Conservation (phyloP, 2,113 vertebrate genomes). For the Oceanites oceanicus region DNA sequence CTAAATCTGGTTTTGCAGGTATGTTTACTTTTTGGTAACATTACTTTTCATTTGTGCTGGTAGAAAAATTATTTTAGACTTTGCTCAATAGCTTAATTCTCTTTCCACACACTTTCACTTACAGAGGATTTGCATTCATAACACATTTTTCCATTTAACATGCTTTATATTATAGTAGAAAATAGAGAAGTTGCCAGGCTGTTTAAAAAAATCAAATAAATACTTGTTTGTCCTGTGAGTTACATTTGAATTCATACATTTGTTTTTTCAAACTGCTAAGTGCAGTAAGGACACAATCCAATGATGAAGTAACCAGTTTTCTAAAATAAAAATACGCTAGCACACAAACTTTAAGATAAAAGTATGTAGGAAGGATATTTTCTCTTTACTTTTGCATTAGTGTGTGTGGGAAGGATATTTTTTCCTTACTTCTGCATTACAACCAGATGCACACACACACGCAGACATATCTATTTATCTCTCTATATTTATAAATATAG, state of each 20-base stretch:
- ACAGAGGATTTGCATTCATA: not conserved
- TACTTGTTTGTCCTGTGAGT: slow-evolving; percentile 13
- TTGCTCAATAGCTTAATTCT: not conserved
- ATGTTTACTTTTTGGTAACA: not conserved
- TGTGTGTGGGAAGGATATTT: slow-evolving; percentile 29
- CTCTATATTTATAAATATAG: slow-evolving; percentile 29
- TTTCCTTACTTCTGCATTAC: slow-evolving; percentile 11
- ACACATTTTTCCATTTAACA: not conserved
- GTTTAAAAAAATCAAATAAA: slow-evolving; percentile 48
- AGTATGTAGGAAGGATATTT: slow-evolving; percentile 40
- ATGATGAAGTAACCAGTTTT: slow-evolving; percentile 20
- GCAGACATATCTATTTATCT: slow-evolving; percentile 14
- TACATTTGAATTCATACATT: slow-evolving; percentile 22
- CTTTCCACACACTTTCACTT: not conserved
- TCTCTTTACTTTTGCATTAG: slow-evolving; percentile 32
- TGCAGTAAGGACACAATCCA: slow-evolving; percentile 3
- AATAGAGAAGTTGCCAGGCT: not conserved
- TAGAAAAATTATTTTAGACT: not conserved
- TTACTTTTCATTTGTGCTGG: not conserved
- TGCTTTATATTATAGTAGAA: not conserved
- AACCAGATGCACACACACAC: not conserved
- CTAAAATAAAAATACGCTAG: slow-evolving; percentile 38
- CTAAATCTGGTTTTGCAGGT: not conserved
- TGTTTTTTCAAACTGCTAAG: not conserved
- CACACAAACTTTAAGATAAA: not conserved